Evolutionary conservation across 2,113 vertebrate species (phyloP), one percentile per base, ranked within the genome.

Genomic region (Apteryx owenii): DNA sequence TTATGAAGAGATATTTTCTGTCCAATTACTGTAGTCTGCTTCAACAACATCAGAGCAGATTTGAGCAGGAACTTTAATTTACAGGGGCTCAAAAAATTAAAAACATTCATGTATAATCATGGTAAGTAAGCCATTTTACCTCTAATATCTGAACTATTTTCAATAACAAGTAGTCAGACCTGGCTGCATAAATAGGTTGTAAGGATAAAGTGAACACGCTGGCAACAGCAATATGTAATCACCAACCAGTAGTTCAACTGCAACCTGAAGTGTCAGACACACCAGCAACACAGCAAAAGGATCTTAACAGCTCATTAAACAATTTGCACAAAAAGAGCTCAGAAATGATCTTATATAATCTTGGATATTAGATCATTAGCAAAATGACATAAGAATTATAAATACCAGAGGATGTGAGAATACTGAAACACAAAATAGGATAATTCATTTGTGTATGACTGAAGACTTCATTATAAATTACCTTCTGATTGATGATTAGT

Each of bases 241-340:
- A 86, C 53, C 64, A 88, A 80, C 85, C 81, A 91, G 71, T 46
- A 73, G 48, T 87, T 91, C 85, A 95, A 25, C 2, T 88, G 71
- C 76, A 92, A 92, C 71, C n/a, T 95, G 58, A 95, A 91, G 81
- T 86, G 87, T 70, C 61, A 85, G 72, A 79, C 64, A 5, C 17
- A 90, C 84, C 73, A 93, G 91, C 73, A 87, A 82, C 78, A 44
- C 26, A 91, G 73, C 76, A 94, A 91, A 95, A 93, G 2, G 72
- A 56, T 89, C 76, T 94, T 90, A 96, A 91, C 82, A 91, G 71
- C 76, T 95, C 90, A 97, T 96, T 84, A 92, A 78, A 90, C 85
- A 96, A 60, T 72, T 93, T 86, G 50, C 54, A 90, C 82, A 61
- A 65, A 48, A 62, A 96, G 83, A 89, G 83, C 88, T 95, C 29